Conservation (phyloP, 1,140 invertebrate genomes). For the Heliothis virescens region DNA sequence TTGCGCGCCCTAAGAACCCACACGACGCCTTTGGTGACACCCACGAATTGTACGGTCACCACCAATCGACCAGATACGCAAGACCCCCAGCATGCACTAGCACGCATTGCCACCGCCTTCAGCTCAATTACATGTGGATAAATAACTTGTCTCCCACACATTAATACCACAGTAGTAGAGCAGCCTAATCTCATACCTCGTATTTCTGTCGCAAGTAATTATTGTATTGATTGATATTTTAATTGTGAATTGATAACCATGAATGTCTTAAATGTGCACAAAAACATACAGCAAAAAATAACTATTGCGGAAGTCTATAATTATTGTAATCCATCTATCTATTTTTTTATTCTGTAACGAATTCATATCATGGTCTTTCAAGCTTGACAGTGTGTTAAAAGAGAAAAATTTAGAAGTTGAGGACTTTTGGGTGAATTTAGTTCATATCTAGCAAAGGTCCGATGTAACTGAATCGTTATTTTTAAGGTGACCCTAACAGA, state of each 20-base stretch:
- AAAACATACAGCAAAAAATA: slow-evolving; percentile 49
- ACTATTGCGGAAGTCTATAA: slow-evolving; percentile 48
- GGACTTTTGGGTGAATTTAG: neutral
- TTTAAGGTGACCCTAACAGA: neutral
- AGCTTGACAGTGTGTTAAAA: slow-evolving; percentile 11
- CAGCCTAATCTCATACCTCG: slow-evolving; percentile 73
- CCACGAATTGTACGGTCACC: slow-evolving; percentile 63
- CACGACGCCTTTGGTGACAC: slow-evolving; percentile 59
- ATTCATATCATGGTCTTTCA: slow-evolving; percentile 27
- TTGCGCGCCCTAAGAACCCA: slow-evolving; percentile 70
- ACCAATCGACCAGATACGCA: slow-evolving; percentile 55
- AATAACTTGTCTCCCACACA: slow-evolving; percentile 51
- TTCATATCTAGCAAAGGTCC: neutral
- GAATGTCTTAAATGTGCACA: slow-evolving; percentile 42
- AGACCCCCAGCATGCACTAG: slow-evolving; percentile 40
- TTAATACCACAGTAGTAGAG: slow-evolving; percentile 34
- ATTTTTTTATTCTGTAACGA: slow-evolving; percentile 28
- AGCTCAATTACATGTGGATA: slow-evolving; percentile 52
- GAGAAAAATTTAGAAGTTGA: neutral
- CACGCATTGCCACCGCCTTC: slow-evolving; percentile 22
- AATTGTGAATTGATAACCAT: slow-evolving; percentile 64
- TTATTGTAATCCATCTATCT: slow-evolving; percentile 46
- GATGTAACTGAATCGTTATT: neutral
- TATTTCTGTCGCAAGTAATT: slow-evolving; percentile 63
- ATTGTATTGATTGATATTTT: slow-evolving; percentile 64